Base-by-base conservation (phyloP, 2,888 invertebrate species). In the Formica aserva region DNA sequence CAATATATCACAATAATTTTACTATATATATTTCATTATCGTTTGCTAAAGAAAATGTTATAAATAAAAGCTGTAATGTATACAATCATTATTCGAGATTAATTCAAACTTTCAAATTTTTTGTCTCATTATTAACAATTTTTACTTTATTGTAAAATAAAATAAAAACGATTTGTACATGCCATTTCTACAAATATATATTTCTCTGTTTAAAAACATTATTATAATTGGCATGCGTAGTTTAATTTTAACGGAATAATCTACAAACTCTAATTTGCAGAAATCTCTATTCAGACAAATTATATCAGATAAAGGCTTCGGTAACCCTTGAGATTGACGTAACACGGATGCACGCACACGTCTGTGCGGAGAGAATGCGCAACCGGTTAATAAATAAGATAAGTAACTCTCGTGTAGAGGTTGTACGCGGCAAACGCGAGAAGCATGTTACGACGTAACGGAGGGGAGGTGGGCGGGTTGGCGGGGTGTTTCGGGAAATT, bases 401-500 rank as follows among this genome's bases (percentile, higher is more conserved):
- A 65, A 67, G 45, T 65, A 74, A 45, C 29, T 32, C 32, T 69
- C 38, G 41, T 22, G 66, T 41, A 38, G 13, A 75, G 62, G 62
- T 76, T 71, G 35, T 69, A 26, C 13, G 71, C 45, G 65, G 85
- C 86, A 87, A 87, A 87, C 67, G 87, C 81, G 80, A 77, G 78
- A 86, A 88, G 84, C 88, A 87, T 84, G 90, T 90, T 87, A 87
- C 89, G 85, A 78, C 72, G 72, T 71, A 41, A 65, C 67, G 69
- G 55, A 5, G 32, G 32, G 32, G 4, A 0, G 32, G 26, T 26
- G 35, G 52, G 45, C 84, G 65, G 62, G 85, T 66, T 72, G 83
- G 62, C 78, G 82, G 84, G 80, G 76, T 85, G 89, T 89, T 84
- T 87, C 82, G 48, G 48, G 83, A 89, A 84, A 84, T 84, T 75